Evolutionary conservation across 92 coral and sea anemone genomes (phyloP), one percentile per base, ranked within the genome.

Genomic region (Meandrina meandrites): DNA sequence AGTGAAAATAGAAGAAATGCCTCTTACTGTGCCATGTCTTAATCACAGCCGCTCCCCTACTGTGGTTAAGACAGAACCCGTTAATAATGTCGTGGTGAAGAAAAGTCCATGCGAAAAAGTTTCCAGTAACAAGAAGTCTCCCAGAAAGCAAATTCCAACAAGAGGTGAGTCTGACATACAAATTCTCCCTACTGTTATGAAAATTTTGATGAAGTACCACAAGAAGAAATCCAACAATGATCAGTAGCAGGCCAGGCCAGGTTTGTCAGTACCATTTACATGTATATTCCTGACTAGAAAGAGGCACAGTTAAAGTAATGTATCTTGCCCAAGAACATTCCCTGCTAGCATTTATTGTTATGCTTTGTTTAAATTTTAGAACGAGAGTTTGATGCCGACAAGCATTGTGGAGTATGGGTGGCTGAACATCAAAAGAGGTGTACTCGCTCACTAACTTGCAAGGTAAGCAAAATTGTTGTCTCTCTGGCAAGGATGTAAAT

Each of bases 401-500:
- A 96, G 86, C 99, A 97, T 62, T 97, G 99, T 92, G 99, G 99
- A 34, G 99, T 97, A 12, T 97, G 99, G 99, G 94, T 97, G 1
- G 92, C 90, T 45, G 99, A 97, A 78, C 96, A 90, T 68, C 94
- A 97, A 79, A 97, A 97, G 88, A 90, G 93, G 57, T 97, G 99
- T 83, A 97, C 99, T 13, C 87, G 99, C 35, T 97, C 99, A 12
- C 91, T 97, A 0, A 97, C 99, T 73, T 97, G 99, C 91, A 97
- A 97, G 99, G 99, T 97, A 79, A 45, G 76, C 18, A 6, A 82
- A 67, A 37, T 40, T 30, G 31, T 4, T 14, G n/a, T n/a, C n/a
- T n/a, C n/a, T n/a, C n/a, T n/a, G n/a, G n/a, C n/a, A n/a, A n/a
- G n/a, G n/a, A n/a, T n/a, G n/a, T n/a, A n/a, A n/a, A n/a, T n/a